phyloP scores from a whole-genome alignment of 2,797 vertebrate species.

The Podargus strigoides region DNA sequence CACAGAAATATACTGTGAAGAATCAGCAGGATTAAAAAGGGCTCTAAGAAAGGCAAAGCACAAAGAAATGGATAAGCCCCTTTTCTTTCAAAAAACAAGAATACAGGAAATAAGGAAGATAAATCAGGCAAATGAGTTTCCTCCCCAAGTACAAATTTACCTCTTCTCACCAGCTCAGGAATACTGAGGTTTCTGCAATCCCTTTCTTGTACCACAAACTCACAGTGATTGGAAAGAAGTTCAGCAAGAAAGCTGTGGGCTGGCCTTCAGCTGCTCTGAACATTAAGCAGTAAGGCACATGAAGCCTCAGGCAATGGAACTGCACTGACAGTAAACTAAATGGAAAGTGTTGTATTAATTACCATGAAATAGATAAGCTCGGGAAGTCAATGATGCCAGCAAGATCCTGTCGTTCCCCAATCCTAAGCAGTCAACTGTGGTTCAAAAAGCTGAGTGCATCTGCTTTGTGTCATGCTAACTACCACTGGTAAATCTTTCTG shows the following conservation, averaged over 20 bases:
- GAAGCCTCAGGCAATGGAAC: background rate
- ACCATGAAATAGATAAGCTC: background rate
- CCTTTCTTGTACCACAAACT: background rate
- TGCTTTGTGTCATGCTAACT: background rate
- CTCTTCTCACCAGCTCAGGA: background rate
- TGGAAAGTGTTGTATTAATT: background rate
- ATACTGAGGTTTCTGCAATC: background rate
- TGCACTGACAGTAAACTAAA: background rate
- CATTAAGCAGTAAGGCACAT: background rate
- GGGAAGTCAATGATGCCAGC: background rate
- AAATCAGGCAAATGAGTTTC: background rate
- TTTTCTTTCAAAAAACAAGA: background rate
- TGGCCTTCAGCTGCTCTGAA: background rate
- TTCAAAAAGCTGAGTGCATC: background rate
- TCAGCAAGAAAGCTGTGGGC: background rate
- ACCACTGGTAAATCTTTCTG: background rate
- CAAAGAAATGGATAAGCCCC: background rate
- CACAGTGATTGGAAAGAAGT: background rate
- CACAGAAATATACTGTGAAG: background rate
- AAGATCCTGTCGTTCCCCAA: background rate
- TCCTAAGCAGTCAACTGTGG: background rate
- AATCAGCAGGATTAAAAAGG: background rate
- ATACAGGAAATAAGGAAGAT: background rate
- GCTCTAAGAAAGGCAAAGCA: background rate
- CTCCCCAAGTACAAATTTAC: background rate